Evolutionary conservation across 1,140 invertebrate genomes (phyloP).

Genomic region (Anoplophora glabripennis): DNA sequence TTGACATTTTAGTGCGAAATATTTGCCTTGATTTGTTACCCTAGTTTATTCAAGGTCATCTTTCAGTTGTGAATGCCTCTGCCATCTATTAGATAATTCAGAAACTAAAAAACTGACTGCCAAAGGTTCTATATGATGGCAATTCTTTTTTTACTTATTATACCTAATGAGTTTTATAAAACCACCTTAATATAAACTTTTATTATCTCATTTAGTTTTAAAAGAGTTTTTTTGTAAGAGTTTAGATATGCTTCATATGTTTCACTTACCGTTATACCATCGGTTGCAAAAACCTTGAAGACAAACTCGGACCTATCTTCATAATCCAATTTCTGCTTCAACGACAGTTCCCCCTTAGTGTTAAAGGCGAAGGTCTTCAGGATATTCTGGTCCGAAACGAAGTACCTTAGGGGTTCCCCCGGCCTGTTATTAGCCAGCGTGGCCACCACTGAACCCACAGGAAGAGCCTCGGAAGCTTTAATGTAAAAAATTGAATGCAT

Average conservation of each 20-base stretch:
- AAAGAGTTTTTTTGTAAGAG: too few species aligned
- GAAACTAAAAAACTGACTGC: too few species aligned
- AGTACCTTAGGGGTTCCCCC: constrained; percentile 60
- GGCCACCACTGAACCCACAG: constrained; percentile 67
- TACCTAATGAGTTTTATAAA: too few species aligned
- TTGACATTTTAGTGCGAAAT: too few species aligned
- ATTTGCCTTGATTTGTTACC: too few species aligned
- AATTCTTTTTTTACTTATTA: too few species aligned
- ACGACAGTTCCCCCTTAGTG: constrained; percentile 74
- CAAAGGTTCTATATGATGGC: too few species aligned
- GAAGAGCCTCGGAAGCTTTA: constrained; percentile 72
- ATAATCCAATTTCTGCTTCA: constrained; percentile 76
- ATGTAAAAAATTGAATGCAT: constrained; percentile 70
- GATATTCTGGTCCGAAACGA: constrained; percentile 62
- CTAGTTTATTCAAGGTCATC: too few species aligned
- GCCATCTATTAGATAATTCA: too few species aligned
- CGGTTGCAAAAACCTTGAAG: constrained; percentile 80
- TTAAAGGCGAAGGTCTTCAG: constrained; percentile 71
- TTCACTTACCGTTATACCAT: constrained; percentile 68
- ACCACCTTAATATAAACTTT: too few species aligned
- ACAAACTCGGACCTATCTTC: constrained; percentile 69
- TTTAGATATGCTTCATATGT: not conserved
- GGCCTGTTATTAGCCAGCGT: constrained; percentile 61
- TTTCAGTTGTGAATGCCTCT: too few species aligned
- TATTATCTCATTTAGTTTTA: too few species aligned